Evolutionary conservation across 30 jellyfish, hydroid and myxozoan species (phyloP).

Genomic region (Hydractinia echinata): DNA sequence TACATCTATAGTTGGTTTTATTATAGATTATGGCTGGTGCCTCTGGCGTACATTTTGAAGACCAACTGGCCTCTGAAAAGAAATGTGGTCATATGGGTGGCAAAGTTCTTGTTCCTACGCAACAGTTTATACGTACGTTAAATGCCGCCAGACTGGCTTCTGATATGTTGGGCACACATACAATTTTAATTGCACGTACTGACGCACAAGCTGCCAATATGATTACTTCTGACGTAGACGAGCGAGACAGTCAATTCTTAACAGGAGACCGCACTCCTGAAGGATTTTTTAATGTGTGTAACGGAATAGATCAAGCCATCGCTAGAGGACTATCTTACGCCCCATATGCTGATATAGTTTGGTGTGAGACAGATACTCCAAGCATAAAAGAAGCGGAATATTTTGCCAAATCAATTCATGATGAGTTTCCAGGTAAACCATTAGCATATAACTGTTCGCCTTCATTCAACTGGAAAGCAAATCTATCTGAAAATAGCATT

Average conservation of each 20-base stretch:
- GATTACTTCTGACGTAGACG: conserved; percentile 82
- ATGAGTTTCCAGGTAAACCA: conserved; percentile 85
- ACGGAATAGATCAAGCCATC: conserved; percentile 84
- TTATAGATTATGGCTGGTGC: conserved; percentile 89
- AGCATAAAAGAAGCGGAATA: conserved; percentile 62
- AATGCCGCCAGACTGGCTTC: conserved; percentile 97
- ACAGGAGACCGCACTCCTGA: conserved; percentile 96
- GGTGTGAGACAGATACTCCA: conserved; percentile 92
- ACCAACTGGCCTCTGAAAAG: conserved; percentile 93
- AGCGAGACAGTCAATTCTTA: conserved; percentile 66
- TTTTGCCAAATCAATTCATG: conserved; percentile 78
- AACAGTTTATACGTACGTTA: conserved; percentile 78
- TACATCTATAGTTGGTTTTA: neutral
- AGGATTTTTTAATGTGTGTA: conserved; percentile 57
- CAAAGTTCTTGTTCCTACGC: conserved; percentile 92
- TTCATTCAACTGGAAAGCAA: conserved; percentile 87
- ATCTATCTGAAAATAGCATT: conserved; percentile 68
- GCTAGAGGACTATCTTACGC: conserved; percentile 79
- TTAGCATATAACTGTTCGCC: conserved; percentile 95
- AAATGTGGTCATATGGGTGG: conserved; percentile 99
- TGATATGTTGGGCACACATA: conserved; percentile 63
- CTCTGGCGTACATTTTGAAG: conserved; percentile 96
- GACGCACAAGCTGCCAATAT: conserved; percentile 95
- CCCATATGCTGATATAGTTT: conserved; percentile 79
- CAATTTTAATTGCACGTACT: conserved; percentile 82